phyloP scores from a whole-genome alignment of 2,797 vertebrate genomes.

The Hypotaenidia philippensis region DNA sequence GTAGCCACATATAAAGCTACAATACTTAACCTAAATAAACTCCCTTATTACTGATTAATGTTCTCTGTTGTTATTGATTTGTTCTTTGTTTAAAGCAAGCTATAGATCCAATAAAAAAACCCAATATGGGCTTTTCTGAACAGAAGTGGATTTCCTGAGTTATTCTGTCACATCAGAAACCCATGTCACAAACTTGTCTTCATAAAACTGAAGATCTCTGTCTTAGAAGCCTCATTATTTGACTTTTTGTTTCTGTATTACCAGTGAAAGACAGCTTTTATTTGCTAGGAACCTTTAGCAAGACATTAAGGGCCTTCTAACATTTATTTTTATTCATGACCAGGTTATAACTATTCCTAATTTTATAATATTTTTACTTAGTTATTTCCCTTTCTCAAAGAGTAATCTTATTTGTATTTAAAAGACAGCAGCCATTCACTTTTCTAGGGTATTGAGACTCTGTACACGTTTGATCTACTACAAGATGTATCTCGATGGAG shows the following conservation, averaged over 20 bases:
- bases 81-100: not conserved
- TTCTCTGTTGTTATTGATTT: not conserved
- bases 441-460: not conserved
- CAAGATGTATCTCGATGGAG: not conserved
- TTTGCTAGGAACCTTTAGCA: not conserved
- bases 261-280: not conserved
- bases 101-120: not conserved
- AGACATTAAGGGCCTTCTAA: not conserved
- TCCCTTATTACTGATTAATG: not conserved
- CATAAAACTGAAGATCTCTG: not conserved
- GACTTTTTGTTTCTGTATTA: not conserved
- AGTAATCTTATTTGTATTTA: not conserved
- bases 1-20: not conserved
- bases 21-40: not conserved
- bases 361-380: not conserved
- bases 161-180: not conserved
- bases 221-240: not conserved
- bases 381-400: not conserved
- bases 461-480: too few relatives aligned
- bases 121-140: not conserved
- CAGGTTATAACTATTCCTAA: not conserved
- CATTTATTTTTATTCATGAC: not conserved
- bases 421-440: not conserved
- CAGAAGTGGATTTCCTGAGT: not conserved
- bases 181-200: not conserved